These are phyloP conservation scores for Drosophila suboccidentalis DNA, from an alignment of 2,888 invertebrate species.

Conservation along the genomic window DNA sequence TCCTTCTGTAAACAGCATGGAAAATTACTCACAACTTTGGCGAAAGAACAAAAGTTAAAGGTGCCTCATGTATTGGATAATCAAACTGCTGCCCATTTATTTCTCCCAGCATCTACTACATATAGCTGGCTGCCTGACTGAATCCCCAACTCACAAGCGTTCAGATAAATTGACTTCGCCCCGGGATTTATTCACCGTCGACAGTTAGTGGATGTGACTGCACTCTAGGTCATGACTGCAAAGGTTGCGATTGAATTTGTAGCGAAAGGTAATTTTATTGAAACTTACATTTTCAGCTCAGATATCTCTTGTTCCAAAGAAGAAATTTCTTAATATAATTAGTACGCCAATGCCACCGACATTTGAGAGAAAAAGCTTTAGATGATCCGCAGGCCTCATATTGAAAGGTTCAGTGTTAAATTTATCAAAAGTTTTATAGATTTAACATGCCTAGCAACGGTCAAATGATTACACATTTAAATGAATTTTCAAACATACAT, in stretches of 20 bases:
- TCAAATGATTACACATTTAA: neutral
- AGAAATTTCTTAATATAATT: conserved; percentile 10
- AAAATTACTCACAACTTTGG: conserved; percentile 70
- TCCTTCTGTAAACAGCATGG: conserved; percentile 72
- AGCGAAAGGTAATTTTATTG: neutral
- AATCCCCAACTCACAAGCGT: neutral
- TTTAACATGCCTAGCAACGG: neutral
- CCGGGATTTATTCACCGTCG: neutral
- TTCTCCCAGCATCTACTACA: conserved; percentile 1
- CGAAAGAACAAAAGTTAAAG: conserved; percentile 65
- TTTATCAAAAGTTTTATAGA: neutral
- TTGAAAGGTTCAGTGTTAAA: too few relatives aligned
- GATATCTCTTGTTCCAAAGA: neutral
- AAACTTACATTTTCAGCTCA: neutral
- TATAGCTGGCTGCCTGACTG: neutral
- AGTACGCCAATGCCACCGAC: conserved; percentile 18
- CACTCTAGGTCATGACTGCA: neutral
- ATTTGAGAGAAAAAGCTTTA: conserved; percentile 13
- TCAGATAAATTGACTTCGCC: conserved; percentile 3
- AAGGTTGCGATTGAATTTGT: neutral
- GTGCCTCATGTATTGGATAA: conserved; percentile 50
- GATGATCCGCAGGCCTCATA: conserved; percentile 1
- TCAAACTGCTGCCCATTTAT: conserved; percentile 8
- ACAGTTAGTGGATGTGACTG: neutral
- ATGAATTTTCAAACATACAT: too few relatives aligned